These are phyloP conservation scores for Choreutis nemorana DNA, from an alignment of 2,888 invertebrate genomes.

Conservation along the genomic window DNA sequence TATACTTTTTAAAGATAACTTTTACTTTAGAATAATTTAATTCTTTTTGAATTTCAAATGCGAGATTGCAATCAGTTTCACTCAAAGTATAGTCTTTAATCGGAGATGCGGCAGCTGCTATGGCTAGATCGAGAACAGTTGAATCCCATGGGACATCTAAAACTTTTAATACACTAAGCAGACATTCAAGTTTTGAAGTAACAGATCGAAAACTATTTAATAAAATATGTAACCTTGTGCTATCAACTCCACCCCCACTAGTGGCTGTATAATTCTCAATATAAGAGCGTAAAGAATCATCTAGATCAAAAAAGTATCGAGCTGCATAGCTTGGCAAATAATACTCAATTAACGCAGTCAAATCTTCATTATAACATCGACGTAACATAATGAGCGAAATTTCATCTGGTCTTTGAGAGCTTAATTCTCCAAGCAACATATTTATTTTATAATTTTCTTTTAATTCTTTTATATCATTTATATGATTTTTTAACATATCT, in stretches of 20 bases:
- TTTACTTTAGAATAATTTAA: slow-evolving; percentile 50
- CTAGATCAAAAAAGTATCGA: slow-evolving; percentile 45
- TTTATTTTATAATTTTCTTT: slow-evolving; percentile 59
- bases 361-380: slow-evolving; percentile 58
- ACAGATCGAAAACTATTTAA: slow-evolving; percentile 38
- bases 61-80: slow-evolving; percentile 34
- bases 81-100: slow-evolving; percentile 43
- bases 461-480: slow-evolving; percentile 43
- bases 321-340: slow-evolving; percentile 48
- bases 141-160: slow-evolving; percentile 53
- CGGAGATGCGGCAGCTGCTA: slow-evolving; percentile 33
- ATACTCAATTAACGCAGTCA: slow-evolving; percentile 39
- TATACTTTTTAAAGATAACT: slow-evolving; percentile 54
- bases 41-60: slow-evolving; percentile 49
- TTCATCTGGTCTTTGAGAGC: slow-evolving; percentile 45
- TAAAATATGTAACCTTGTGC: slow-evolving; percentile 38
- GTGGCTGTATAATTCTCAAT: slow-evolving; percentile 48
- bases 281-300: slow-evolving; percentile 43
- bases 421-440: slow-evolving; percentile 45
- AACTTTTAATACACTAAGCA: slow-evolving; percentile 47
- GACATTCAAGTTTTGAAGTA: slow-evolving; percentile 40
- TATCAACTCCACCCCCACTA: slow-evolving; percentile 48
- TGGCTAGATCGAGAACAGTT: slow-evolving; percentile 34
- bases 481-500: slow-evolving; percentile 42
- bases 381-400: slow-evolving; percentile 53